Conservation (phyloP, 2,888 invertebrate species). For the Kryphioiulus occultus region DNA sequence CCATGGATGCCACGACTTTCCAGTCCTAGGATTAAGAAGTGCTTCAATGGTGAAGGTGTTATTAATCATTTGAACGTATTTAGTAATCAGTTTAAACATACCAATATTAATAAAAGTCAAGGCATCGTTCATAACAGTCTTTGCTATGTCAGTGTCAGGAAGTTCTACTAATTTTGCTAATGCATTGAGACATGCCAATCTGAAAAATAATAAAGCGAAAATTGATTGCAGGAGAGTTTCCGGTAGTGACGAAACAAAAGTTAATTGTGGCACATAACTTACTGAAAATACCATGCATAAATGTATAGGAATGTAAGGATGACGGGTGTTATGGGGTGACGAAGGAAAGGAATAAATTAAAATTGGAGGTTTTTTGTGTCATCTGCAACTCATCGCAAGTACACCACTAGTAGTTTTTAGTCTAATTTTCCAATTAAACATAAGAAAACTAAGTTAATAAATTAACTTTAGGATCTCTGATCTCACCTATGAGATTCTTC, state of each 20-base stretch:
- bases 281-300: too few species aligned
- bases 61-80: background rate
- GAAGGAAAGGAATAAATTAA: too few species aligned
- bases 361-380: too few species aligned
- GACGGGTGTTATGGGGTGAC: too few species aligned
- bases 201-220: background rate
- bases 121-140: background rate
- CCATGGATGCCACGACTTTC: background rate
- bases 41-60: background rate
- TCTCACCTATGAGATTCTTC: conserved; percentile 10
- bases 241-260: too few species aligned
- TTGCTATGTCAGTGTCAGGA: background rate
- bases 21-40: background rate
- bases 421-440: too few species aligned
- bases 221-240: background rate
- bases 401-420: too few species aligned
- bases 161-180: background rate
- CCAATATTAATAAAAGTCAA: background rate
- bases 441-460: too few species aligned
- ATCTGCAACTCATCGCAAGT: too few species aligned
- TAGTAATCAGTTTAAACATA: background rate
- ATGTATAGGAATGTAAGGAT: too few species aligned
- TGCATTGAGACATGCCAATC: background rate
- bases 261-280: too few species aligned
- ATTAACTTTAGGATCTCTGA: background rate